Evolutionary conservation across 2,888 invertebrate species (phyloP), one percentile per base, ranked within the genome.

Genomic region (Cinara cedri): DNA sequence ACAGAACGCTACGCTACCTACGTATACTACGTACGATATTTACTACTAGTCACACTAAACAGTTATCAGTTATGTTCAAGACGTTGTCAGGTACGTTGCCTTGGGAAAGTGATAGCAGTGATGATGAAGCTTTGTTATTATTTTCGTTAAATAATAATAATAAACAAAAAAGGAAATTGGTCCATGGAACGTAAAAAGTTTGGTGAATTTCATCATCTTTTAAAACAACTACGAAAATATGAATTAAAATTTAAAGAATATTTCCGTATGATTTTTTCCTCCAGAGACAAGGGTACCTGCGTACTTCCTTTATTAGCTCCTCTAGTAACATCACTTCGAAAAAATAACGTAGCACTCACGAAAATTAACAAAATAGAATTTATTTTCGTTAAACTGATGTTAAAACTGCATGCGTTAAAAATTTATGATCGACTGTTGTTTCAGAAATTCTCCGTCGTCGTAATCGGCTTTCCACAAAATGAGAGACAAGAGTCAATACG

Each of bases 211-310:
- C 66, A 68, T 68, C 66, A 68, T 51, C 51, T 49, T 51, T 68
- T 66, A 49, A 68, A 26, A 68, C 66, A 49, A 51, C 2, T 68
- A 68, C 49, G 26, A 49, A 51, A 68, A 51, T 24, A 68, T n/a
- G 66, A 68, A 51, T 49, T 68, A 49, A 68, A 68, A 68, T 68
- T 26, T 26, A 68, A 68, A 68, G 66, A 49, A 68, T 68, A 68
- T 68, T 68, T 68, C 51, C 49, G 26, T 68, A 68, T 24, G 49
- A 49, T 24, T 51, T 26, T 68, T n/a, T n/a, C n/a, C n/a, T n/a
- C n/a, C n/a, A n/a, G 24, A 49, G 26, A 68, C 66, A 68, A 49
- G 26, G 54, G 19, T 54, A 54, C 19, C 54, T 19, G 54, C 54
- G 19, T 57, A 57, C 57, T 57, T 57, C 57, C 57, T 57, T 24